Base-by-base conservation (phyloP, 2,888 invertebrate genomes). In the Poecilobothrus nobilitatus region DNA sequence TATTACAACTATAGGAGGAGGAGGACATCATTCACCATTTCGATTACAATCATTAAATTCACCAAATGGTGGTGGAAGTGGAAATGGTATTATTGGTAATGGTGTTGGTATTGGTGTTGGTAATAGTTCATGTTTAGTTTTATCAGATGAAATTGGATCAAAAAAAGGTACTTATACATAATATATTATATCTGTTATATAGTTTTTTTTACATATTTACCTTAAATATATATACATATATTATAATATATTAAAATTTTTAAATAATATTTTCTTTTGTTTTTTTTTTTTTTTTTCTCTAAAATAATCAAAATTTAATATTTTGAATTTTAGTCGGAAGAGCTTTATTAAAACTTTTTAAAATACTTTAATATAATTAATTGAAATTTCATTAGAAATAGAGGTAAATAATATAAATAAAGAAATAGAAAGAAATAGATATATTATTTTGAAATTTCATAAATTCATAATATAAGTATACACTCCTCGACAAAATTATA, bases 141-240 rank as follows among this genome's bases (percentile, higher is more conserved):
- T 72, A 21, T 33, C 72, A 20, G 73, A 72, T 67, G 73, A 72
- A 44, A 22, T 73, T 22, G 68, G 66, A 64, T 70, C 73, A 5
- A 73, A 73, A 70, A 73, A 72, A 69, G 73, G 73, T 72, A 65
- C 69, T 71, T 68, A 15, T n/a, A n/a, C n/a, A n/a, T 5, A 27
- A 27, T 27, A 27, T 27, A 27, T 5, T 27, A 27, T 4, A 27
- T 4, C 27, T 27, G 27, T 27, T n/a, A n/a, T n/a, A n/a, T n/a
- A n/a, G 10, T 21, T 63, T 67, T 22, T 67, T 62, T 62, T 12
- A 18, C 1, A 53, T 18, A 18, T 6, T 37, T 10, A 37, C 37
- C 10, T 37, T 37, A 37, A 37, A 37, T 37, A 37, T 8, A 37
- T 37, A n/a, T n/a, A n/a, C n/a, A n/a, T n/a, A n/a, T n/a, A n/a